Conservation (phyloP, 2,113 vertebrate genomes). For the Thamnophis sirtalis region DNA sequence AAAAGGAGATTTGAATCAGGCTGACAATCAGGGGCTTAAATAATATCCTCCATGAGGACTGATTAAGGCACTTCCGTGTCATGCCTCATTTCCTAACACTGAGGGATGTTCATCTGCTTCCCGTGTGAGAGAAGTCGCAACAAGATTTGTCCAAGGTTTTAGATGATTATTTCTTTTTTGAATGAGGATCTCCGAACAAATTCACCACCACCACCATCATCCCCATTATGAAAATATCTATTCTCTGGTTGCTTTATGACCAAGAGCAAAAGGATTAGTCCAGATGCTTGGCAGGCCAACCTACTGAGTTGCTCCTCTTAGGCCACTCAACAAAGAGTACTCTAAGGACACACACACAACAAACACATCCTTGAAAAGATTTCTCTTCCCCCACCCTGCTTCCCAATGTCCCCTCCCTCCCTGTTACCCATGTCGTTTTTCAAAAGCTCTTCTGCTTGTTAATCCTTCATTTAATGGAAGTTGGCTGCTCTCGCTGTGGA, state of each 20-base stretch:
- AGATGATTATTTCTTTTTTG: neutral
- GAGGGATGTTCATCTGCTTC: neutral
- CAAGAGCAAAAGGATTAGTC: neutral
- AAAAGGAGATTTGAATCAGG: neutral
- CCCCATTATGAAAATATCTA: neutral
- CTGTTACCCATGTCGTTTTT: conserved; percentile 31
- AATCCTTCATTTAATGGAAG: neutral
- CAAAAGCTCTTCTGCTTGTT: conserved; percentile 7
- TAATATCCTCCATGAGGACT: neutral
- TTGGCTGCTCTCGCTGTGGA: neutral
- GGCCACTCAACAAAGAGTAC: conserved; percentile 17
- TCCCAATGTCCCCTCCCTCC: conserved; percentile 25
- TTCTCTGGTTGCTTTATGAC: conserved; percentile 1
- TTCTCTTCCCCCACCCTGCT: conserved; percentile 36
- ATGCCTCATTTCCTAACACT: neutral
- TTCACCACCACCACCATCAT: neutral
- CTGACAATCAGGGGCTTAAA: neutral
- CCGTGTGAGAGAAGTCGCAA: neutral
- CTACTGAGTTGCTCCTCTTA: neutral
- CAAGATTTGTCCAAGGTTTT: neutral
- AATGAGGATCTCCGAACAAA: neutral
- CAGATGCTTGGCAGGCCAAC: fast-evolving
- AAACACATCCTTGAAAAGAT: conserved; percentile 24
- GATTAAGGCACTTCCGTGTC: conserved; percentile 5
- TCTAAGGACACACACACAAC: conserved; percentile 11